Evolutionary conservation across 2,113 vertebrate species (phyloP).

Genomic region (Ochotona princeps): DNA sequence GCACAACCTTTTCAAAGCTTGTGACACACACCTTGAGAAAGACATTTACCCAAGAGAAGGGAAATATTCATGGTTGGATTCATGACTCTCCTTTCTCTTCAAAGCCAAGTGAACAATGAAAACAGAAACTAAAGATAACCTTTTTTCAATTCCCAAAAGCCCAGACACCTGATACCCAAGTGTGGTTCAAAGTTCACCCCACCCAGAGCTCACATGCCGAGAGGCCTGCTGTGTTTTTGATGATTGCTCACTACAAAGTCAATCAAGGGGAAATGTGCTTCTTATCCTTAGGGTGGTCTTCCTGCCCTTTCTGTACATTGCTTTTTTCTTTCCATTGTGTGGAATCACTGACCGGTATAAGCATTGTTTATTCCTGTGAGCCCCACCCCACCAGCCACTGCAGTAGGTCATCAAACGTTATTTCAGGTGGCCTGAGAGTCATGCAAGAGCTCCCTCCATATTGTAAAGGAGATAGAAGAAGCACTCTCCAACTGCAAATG

Average conservation of each 20-base stretch:
- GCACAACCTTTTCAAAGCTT: not conserved
- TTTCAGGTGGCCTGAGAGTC: conserved; percentile 58
- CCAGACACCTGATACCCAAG: conserved; percentile 50
- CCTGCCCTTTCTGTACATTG: not conserved
- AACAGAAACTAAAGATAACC: not conserved
- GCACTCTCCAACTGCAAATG: not conserved
- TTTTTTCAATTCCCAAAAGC: conserved; percentile 2
- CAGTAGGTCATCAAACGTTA: conserved; percentile 47
- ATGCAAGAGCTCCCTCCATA: not conserved
- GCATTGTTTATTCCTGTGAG: not conserved
- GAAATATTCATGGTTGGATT: not conserved
- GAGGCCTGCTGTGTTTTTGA: not conserved
- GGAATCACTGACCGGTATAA: not conserved
- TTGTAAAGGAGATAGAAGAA: conserved; percentile 15
- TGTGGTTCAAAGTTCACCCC: not conserved
- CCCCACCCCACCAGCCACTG: not conserved
- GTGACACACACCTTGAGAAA: not conserved
- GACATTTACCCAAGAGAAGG: not conserved
- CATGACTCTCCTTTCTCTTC: conserved; percentile 38
- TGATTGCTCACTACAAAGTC: not conserved
- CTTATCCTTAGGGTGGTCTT: not conserved
- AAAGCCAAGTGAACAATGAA: conserved; percentile 31
- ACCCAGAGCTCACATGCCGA: conserved; percentile 41
- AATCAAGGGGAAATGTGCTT: not conserved
- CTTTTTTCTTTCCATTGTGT: conserved; percentile 18